A percentile compares a stretch with the other conserved stretches of the same genome.
Conservation (phyloP, 1,140 invertebrate genomes). For the Solenopsis fugax region DNA sequence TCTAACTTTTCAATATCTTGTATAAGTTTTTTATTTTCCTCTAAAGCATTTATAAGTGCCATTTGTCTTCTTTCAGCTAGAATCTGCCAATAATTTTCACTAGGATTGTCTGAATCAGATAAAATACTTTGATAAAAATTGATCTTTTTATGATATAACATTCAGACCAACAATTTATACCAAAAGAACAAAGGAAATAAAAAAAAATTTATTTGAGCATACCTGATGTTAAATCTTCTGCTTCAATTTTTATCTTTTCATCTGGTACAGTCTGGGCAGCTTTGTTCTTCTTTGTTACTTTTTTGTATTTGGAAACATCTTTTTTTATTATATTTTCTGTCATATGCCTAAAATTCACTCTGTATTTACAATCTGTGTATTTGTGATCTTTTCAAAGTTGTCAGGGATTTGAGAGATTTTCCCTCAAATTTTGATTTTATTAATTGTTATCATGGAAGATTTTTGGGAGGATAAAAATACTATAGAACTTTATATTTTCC, state of each 20-base stretch:
- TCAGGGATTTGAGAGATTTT: too few relatives aligned
- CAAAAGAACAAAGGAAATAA: not conserved
- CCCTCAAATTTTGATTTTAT: too few relatives aligned
- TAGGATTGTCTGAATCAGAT: conserved; percentile 85
- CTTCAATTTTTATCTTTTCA: conserved; percentile 86
- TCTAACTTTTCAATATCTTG: conserved; percentile 87
- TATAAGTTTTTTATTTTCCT: conserved; percentile 88
- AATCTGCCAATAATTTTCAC: conserved; percentile 90
- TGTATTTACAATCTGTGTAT: not conserved
- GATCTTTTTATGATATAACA: not conserved
- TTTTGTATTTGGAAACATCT: conserved; percentile 66
- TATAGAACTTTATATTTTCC: too few relatives aligned
- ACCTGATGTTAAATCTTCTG: conserved; percentile 88
- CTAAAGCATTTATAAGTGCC: conserved; percentile 88
- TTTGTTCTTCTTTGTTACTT: conserved; percentile 85
- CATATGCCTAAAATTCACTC: conserved; percentile 72
- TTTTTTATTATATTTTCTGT: conserved; percentile 63
- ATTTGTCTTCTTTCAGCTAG: conserved; percentile 89
- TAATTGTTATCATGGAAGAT: too few relatives aligned
- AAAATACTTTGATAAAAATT: conserved; percentile 8
- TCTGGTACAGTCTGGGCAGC: conserved; percentile 86
- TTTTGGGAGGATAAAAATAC: too few relatives aligned
- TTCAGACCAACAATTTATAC: not conserved
- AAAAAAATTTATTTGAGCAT: conserved; percentile 52
- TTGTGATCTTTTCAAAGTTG: not conserved